Evolutionary conservation across 2,113 vertebrate species (phyloP).

Genomic region (Morone chrysops): DNA sequence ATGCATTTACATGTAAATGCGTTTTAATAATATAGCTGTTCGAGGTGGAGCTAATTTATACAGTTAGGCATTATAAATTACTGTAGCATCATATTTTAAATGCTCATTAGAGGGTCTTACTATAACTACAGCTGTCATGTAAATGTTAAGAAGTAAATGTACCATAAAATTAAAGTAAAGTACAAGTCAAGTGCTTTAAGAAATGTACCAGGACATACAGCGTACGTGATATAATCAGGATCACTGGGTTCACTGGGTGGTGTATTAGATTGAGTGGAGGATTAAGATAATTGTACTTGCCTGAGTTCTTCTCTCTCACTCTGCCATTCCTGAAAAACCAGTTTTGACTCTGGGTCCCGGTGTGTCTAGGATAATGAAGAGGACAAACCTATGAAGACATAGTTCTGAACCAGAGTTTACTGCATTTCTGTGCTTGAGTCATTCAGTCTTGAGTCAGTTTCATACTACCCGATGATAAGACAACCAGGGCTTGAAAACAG

Average conservation of each 20-base stretch:
- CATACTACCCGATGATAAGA: neutral
- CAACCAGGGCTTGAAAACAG: neutral
- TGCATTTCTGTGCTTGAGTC: neutral
- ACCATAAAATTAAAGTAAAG: neutral
- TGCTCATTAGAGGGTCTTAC: neutral
- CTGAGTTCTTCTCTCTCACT: conserved; percentile 88
- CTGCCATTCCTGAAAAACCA: conserved; percentile 87
- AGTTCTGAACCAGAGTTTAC: neutral
- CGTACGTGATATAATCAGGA: neutral
- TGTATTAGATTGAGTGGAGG: neutral
- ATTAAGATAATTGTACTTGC: conserved; percentile 66
- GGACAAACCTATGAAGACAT: neutral
- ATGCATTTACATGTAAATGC: neutral
- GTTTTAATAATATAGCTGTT: neutral
- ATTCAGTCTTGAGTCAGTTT: neutral
- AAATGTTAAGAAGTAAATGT: neutral
- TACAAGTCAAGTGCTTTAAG: neutral
- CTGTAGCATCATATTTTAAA: neutral
- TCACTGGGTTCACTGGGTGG: neutral
- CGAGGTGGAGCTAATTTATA: neutral
- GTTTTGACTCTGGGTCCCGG: conserved; percentile 82
- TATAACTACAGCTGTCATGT: neutral
- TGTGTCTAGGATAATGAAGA: conserved; percentile 76
- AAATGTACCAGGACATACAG: neutral
- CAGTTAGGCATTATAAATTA: neutral